A percentile compares a stretch with the other conserved stretches of the same genome.
These are phyloP conservation scores for Scaptomyza reducta DNA, from an alignment of 2,888 invertebrate genomes.

Conservation along the genomic window DNA sequence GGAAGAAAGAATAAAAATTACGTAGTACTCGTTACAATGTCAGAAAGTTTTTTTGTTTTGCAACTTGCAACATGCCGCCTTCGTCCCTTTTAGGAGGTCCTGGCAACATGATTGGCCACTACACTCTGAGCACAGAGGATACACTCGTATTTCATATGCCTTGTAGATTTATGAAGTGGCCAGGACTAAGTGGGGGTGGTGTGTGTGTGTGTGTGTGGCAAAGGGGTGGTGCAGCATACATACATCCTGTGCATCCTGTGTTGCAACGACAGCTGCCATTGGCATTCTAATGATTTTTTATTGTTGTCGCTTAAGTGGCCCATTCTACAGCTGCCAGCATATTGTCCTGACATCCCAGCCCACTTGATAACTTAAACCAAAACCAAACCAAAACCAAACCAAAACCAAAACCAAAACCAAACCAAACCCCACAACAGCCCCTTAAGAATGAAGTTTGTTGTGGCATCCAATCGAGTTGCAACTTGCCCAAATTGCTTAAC, in stretches of 20 bases:
- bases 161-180: constrained; percentile 77
- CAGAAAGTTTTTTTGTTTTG: constrained; percentile 60
- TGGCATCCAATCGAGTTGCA: constrained; percentile 28
- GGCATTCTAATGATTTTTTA: constrained; percentile 77
- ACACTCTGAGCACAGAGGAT: constrained; percentile 66
- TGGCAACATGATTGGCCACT: constrained; percentile 67
- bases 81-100: neutral
- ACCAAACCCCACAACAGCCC: neutral
- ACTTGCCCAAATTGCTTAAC: constrained; percentile 25
- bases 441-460: constrained; percentile 1
- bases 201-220: too few relatives aligned
- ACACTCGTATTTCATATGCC: constrained; percentile 78
- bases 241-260: constrained; percentile 50
- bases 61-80: constrained; percentile 22
- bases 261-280: constrained; percentile 51
- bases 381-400: neutral
- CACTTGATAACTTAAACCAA: constrained; percentile 29
- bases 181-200: constrained; percentile 35
- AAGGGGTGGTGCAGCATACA: constrained; percentile 9
- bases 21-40: constrained; percentile 54
- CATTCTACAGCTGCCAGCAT: constrained; percentile 77
- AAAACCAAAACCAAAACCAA: neutral
- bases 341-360: constrained; percentile 56
- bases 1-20: constrained; percentile 6
- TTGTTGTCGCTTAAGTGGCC: constrained; percentile 76